Evolutionary conservation across 2,797 vertebrate species (phyloP), one percentile per base, ranked within the genome.

Genomic region (Neoniphon sammara): DNA sequence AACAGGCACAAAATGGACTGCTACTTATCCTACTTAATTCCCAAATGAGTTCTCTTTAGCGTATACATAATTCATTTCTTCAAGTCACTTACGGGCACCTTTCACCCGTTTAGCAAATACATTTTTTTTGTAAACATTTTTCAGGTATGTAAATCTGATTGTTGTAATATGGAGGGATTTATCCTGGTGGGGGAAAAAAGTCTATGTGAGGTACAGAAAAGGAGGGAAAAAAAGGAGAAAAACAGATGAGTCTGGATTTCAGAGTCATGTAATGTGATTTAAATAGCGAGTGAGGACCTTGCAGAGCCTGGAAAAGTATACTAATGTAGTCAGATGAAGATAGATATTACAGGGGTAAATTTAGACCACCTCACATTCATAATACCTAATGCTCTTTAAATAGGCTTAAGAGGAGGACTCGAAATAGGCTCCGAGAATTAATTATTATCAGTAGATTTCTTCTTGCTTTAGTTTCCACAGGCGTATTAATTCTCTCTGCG

Each of bases 341-440:
- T 74, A 89, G 91, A 95, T 94, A 86, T 83, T 65, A 72, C 80
- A 18, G 58, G 89, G 92, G 92, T 95, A 95, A 94, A 94, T 92
- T 95, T 95, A 95, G 94, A 92, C 87, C 85, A 83, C 89, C 88
- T 93, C 91, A 90, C 93, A 95, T 95, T 94, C 92, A 94, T 95
- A 94, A 94, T 87, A 92, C 92, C 91, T 93, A 92, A 92, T 88
- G 87, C 85, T 88, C 93, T 93, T 93, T 92, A 94, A 95, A 95
- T 94, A 95, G 93, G 86, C 86, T 89, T 93, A 91, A 94, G 91
- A 94, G 73, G 91, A 93, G 77, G 86, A 91, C 90, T 94, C 54
- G 93, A 93, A 94, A 94, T 93, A 94, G 92, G 87, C 88, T 78
- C 57, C 49, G 82, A 86, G 89, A 91, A 93, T 93, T 80, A 93